Base-by-base conservation (phyloP, 1,140 invertebrate species). In the Drosophila mauritiana region DNA sequence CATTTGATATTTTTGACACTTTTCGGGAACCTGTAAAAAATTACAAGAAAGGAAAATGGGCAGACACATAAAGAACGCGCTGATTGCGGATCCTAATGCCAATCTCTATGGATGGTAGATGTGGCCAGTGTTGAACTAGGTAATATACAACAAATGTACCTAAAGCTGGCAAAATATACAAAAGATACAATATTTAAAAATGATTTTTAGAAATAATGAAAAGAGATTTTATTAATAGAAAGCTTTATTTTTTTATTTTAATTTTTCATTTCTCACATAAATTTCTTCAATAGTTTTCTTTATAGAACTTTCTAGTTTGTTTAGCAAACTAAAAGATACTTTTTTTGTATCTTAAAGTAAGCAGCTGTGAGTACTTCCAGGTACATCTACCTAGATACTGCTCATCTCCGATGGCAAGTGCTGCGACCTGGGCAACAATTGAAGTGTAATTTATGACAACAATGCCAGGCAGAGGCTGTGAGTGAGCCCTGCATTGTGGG, bases 1-100 rank as follows among this genome's bases (percentile, higher is more conserved):
- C 83, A 86, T 86, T 86, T 88, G 83, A 86, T 86, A 86, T 86
- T 86, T 88, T 86, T 86, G 83, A 86, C 83, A 86, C 83, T 69
- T 86, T 73, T 88, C 56, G 48, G 82, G 73, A 65, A 73, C 54
- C 68, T 67, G 82, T 85, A 84, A 85, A 85, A 69, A 68, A 52
- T 59, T 40, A 42, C 36, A 56, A 68, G 25, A 68, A 52, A 52
- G 37, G 27, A 68, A 65, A 27, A 36, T 17, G 46, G 57, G 57
- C 43, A 64, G 63, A 4, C 7, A 31, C 31, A 34, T 0, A 36
- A 17, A 48, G 27, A 45, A 27, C 42, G 63, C 74, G 78, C 59
- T 81, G 78, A 75, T 86, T 81, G 67, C 68, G 59, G 58, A 78
- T 40, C 55, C 67, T 48, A 48, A 37, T 74, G 36, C 43, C 69